Evolutionary conservation across 2,113 vertebrate species (phyloP).

Genomic region (Spizaetus ornatus): DNA sequence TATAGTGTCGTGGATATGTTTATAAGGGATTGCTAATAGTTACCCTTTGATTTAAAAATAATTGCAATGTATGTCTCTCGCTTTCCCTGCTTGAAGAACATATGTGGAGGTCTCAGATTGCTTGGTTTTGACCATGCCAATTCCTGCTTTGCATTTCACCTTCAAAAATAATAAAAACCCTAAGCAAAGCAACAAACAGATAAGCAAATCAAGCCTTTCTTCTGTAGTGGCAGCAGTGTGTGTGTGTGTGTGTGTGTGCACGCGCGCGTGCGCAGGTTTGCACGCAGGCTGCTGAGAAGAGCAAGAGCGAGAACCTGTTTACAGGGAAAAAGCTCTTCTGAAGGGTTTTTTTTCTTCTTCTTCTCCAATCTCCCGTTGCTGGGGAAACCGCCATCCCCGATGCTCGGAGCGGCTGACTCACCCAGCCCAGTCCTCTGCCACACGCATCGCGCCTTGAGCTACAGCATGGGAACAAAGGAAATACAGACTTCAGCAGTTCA

Average conservation of each 20-base stretch:
- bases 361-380: constrained; percentile 41
- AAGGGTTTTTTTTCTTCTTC: background rate
- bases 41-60: background rate
- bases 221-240: rapidly evolving
- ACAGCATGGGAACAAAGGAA: background rate
- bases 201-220: background rate
- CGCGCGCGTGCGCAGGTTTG: background rate
- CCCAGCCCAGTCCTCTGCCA: background rate
- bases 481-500: background rate
- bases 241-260: background rate
- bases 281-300: background rate
- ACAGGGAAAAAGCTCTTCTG: background rate
- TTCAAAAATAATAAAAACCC: background rate
- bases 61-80: rapidly evolving
- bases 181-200: background rate
- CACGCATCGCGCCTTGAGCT: background rate
- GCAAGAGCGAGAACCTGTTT: background rate
- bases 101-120: background rate
- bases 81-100: background rate
- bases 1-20: background rate
- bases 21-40: background rate
- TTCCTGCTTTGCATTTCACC: background rate
- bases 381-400: constrained; percentile 32
- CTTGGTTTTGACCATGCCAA: background rate
- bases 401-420: background rate